Conservation (phyloP, 2,888 invertebrate species). For the Halocaridina rubra region DNA sequence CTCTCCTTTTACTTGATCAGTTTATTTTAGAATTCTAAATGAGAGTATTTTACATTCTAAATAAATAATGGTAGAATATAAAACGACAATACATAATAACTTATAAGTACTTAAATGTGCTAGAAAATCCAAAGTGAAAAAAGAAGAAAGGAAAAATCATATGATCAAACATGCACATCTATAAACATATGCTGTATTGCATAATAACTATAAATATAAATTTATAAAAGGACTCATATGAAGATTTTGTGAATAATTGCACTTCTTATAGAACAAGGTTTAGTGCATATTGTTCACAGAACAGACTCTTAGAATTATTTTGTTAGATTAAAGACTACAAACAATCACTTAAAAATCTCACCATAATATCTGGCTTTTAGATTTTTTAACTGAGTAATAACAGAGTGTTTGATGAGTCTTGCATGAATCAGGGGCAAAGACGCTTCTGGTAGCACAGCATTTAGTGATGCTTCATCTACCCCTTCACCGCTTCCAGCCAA, state of each 20-base stretch:
- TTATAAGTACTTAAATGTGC: neutral
- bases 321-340: too few relatives aligned
- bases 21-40: neutral
- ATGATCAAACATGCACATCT: too few relatives aligned
- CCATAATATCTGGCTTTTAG: conserved; percentile 81
- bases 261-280: too few relatives aligned
- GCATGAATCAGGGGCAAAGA: conserved; percentile 72
- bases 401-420: conserved; percentile 76
- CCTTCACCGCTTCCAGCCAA: conserved; percentile 65
- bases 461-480: conserved; percentile 24
- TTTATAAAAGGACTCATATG: too few relatives aligned
- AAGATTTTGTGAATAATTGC: too few relatives aligned
- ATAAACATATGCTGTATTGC: too few relatives aligned
- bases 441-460: conserved; percentile 64
- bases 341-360: too few relatives aligned
- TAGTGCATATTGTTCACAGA: too few relatives aligned
- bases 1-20: too few relatives aligned
- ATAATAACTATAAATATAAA: too few relatives aligned
- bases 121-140: neutral
- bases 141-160: neutral
- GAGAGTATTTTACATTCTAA: neutral
- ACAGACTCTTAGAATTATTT: too few relatives aligned
- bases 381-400: conserved; percentile 76
- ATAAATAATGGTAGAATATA: neutral
- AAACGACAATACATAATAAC: neutral